Base-by-base conservation (phyloP, 1,140 invertebrate genomes). In the Harpegnathos saltator region DNA sequence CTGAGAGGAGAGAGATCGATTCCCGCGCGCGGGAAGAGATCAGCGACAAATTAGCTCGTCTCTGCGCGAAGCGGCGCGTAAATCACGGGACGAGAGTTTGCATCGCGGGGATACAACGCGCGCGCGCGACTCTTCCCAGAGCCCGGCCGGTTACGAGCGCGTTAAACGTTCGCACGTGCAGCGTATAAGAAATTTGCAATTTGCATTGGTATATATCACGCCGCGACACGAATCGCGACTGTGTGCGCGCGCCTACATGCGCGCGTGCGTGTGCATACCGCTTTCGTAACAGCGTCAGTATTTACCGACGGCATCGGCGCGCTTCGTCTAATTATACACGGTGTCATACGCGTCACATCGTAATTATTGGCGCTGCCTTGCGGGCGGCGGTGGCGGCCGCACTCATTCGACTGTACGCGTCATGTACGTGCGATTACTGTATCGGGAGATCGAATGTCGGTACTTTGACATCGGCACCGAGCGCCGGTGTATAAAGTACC, bases 351-450 rank as follows among this genome's bases (percentile, higher is more conserved):
- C 56, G 77, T 81, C 77, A 81, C 68, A 56, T 73, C 68, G 56
- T 73, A 73, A 81, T 81, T 81, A 81, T 81, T 81, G 68, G 78
- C 68, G 52, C 63, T 72, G 75, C 48, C 44, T 75, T 75, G 63
- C 19, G 59, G 19, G 50, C 29, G 26, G 15, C 33, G n/a, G 74
- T 17, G 65, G 68, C 3, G 33, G 33, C 1, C 33, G 66, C 62
- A 77, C 48, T 77, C 74, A 50, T 78, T 38, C 33, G 62, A 78
- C 29, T 75, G 33, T 44, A 44, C 38, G 15, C 62, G 29, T 77
- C 68, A 44, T 44, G 38, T 44, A 44, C 56, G 74, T 63, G 24
- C 44, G 74, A 78, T 68, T 58, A 63, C 22, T 78, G 33, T 54
- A 68, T 68, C 22, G 33, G 7, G 33, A 78, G 74, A 78, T 78